phyloP scores from a whole-genome alignment of 2,888 invertebrate species.

The Cheilosia soror region DNA sequence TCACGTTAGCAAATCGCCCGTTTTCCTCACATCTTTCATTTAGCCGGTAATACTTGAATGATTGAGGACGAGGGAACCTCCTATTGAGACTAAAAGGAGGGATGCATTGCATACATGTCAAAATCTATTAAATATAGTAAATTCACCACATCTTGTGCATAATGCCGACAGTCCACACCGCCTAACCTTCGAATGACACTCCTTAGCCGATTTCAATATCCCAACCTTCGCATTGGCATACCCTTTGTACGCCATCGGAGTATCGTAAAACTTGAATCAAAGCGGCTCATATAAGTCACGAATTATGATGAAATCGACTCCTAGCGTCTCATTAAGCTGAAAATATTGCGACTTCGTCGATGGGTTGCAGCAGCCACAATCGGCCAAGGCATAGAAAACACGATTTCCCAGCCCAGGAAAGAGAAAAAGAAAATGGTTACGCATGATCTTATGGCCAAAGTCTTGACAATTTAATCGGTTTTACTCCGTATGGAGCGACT shows the following conservation, averaged over 20 bases:
- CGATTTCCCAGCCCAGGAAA: slow-evolving; percentile 55
- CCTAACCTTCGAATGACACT: slow-evolving; percentile 53
- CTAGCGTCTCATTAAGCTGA: not conserved
- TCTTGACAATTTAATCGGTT: slow-evolving; percentile 63
- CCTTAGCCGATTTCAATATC: slow-evolving; percentile 50
- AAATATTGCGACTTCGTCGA: not conserved
- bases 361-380: not conserved
- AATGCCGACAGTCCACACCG: not conserved
- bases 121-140: not conserved
- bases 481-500: slow-evolving; percentile 11
- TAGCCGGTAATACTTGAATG: slow-evolving; percentile 21
- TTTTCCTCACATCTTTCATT: slow-evolving; percentile 41
- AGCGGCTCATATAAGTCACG: slow-evolving; percentile 20
- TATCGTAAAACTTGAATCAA: slow-evolving; percentile 45
- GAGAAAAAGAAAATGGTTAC: slow-evolving; percentile 61
- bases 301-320: slow-evolving; percentile 30
- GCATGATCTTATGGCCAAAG: slow-evolving; percentile 55
- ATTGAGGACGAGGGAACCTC: slow-evolving; percentile 34
- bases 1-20: slow-evolving; percentile 36
- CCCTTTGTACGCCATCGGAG: slow-evolving; percentile 43
- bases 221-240: slow-evolving; percentile 66
- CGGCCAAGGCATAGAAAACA: slow-evolving; percentile 8
- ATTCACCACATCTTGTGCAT: not conserved
- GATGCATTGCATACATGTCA: not conserved
- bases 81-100: slow-evolving; percentile 7